Evolutionary conservation across 2,113 vertebrate species (phyloP).

Genomic region (Heterochromis multidens): DNA sequence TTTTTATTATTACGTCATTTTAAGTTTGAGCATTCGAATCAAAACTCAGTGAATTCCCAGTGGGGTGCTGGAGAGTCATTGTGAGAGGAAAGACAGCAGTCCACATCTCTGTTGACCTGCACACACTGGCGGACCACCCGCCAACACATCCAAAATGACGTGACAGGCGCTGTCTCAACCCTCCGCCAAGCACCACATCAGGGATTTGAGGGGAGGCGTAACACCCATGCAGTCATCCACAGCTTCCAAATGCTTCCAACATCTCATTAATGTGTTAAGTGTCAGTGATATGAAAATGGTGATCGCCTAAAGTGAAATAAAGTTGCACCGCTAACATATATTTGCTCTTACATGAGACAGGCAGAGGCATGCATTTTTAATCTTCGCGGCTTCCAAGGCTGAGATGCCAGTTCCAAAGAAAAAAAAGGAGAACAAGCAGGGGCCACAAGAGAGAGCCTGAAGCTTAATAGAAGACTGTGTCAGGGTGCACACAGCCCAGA

Average conservation of each 20-base stretch:
- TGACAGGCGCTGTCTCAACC: slow-evolving; percentile 12
- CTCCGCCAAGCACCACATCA: slow-evolving; percentile 27
- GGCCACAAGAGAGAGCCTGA: slow-evolving; percentile 41
- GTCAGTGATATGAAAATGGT: slow-evolving; percentile 56
- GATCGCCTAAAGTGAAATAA: slow-evolving; percentile 49
- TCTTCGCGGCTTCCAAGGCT: slow-evolving; percentile 23
- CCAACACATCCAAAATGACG: slow-evolving; percentile 29
- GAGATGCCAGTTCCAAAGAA: slow-evolving; percentile 30
- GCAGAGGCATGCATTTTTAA: slow-evolving; percentile 52
- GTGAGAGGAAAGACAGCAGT: neutral
- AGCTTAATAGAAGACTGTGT: slow-evolving; percentile 38
- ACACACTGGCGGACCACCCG: slow-evolving; percentile 48
- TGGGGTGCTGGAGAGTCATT: neutral
- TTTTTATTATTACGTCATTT: neutral
- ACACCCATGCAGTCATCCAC: slow-evolving; percentile 35
- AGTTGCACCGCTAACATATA: slow-evolving; percentile 31
- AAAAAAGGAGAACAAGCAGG: slow-evolving; percentile 38
- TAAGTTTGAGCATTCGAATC: neutral
- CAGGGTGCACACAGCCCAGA: slow-evolving; percentile 39
- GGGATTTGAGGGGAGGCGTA: slow-evolving; percentile 25
- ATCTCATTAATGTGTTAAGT: slow-evolving; percentile 42
- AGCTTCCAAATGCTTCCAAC: slow-evolving; percentile 36
- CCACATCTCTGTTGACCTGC: slow-evolving; percentile 9
- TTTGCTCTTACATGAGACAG: slow-evolving; percentile 48
- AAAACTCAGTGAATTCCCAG: neutral